These are phyloP conservation scores for Acromyrmex echinatior DNA, from an alignment of 1,140 invertebrate genomes.

Conservation along the genomic window DNA sequence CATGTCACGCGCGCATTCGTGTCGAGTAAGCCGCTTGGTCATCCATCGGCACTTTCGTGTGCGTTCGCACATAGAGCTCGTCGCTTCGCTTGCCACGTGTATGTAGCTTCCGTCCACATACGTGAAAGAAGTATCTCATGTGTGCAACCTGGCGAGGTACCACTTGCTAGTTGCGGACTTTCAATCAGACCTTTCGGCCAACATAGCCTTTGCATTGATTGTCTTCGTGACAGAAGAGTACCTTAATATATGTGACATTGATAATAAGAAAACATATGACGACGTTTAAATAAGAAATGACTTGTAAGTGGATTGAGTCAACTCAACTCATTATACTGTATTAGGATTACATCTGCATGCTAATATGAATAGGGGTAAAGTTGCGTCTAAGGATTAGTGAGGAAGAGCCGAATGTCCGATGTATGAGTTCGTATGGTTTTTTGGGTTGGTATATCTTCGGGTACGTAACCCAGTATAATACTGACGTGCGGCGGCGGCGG, in stretches of 20 bases:
- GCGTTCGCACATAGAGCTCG: slow-evolving; percentile 49
- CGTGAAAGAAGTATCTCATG: slow-evolving; percentile 17
- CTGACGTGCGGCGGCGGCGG: slow-evolving; percentile 61
- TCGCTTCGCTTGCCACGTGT: slow-evolving; percentile 12
- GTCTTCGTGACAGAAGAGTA: too few relatives aligned
- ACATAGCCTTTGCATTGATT: neutral
- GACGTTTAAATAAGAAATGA: neutral
- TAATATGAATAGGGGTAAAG: slow-evolving; percentile 11
- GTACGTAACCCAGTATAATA: slow-evolving; percentile 75
- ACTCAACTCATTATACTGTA: neutral
- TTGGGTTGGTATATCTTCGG: slow-evolving; percentile 63
- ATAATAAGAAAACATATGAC: neutral
- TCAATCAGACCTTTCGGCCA: neutral
- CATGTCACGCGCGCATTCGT: slow-evolving; percentile 62
- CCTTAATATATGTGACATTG: neutral
- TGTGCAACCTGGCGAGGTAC: slow-evolving; percentile 3
- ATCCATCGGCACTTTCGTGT: slow-evolving; percentile 58
- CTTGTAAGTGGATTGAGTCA: neutral
- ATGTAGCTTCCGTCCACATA: slow-evolving; percentile 4
- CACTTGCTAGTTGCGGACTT: neutral
- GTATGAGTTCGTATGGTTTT: slow-evolving; percentile 67
- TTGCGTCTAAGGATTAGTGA: slow-evolving; percentile 27
- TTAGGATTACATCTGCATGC: neutral
- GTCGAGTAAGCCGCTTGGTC: slow-evolving; percentile 70
- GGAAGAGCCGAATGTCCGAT: slow-evolving; percentile 31